Evolutionary conservation across 2,113 vertebrate genomes (phyloP).

Genomic region (Eptesicus fuscus): DNA sequence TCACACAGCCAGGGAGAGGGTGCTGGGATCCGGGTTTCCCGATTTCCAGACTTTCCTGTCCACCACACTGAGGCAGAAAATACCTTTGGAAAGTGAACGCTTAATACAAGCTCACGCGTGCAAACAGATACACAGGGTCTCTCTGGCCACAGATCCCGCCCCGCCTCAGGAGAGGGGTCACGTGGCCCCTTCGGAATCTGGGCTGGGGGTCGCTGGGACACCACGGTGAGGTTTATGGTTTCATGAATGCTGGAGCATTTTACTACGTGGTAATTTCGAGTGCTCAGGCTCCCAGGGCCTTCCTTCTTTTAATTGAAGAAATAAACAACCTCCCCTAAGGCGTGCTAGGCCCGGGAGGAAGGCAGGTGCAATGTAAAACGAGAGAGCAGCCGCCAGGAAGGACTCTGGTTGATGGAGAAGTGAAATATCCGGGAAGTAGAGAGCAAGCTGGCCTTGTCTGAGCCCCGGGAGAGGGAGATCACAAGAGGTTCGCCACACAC

Average conservation of each 20-base stretch:
- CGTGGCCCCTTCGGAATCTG: neutral
- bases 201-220: neutral
- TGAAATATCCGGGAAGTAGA: neutral
- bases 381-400: neutral
- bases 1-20: neutral
- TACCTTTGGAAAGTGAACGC: neutral
- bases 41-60: neutral
- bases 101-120: neutral
- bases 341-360: neutral
- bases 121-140: neutral
- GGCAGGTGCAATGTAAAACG: neutral
- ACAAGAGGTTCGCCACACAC: fast-evolving
- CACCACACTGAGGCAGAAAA: neutral
- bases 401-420: neutral
- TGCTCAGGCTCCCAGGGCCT: slow-evolving; percentile 3
- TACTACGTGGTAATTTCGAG: slow-evolving; percentile 32
- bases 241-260: slow-evolving; percentile 25
- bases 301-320: slow-evolving; percentile 64
- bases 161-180: neutral
- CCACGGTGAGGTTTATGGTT: neutral
- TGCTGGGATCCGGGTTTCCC: neutral
- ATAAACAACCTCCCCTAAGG: slow-evolving; percentile 51
- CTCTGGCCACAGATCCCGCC: neutral
- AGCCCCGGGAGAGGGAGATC: neutral
- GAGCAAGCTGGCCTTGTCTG: neutral